Evolutionary conservation across 2,797 vertebrate species (phyloP).

Genomic region (Cyclura pinguis): DNA sequence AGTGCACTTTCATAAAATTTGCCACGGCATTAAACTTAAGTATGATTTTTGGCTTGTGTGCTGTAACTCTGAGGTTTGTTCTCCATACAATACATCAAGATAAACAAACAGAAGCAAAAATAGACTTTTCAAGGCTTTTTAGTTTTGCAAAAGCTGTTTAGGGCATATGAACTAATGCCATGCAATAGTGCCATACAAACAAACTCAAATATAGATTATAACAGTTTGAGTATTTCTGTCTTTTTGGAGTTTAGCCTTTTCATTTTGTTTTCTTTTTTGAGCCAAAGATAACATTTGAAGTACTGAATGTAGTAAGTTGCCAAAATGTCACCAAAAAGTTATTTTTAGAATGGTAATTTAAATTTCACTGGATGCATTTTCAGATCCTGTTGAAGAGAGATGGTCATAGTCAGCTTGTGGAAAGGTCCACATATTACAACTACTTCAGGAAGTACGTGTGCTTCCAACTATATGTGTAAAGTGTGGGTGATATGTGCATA

Average conservation of each 20-base stretch:
- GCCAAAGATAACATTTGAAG: constrained; percentile 43
- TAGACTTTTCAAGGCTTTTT: not conserved
- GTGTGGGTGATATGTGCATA: not conserved
- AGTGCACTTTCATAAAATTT: not conserved
- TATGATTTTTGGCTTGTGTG: not conserved
- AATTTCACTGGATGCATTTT: constrained; percentile 27
- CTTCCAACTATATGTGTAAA: not conserved
- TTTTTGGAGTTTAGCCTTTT: not conserved
- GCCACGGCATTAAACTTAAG: not conserved
- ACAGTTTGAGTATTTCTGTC: constrained; percentile 15
- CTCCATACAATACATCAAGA: not conserved
- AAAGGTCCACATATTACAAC: not conserved
- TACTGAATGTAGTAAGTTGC: constrained; percentile 32
- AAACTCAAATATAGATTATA: constrained; percentile 33
- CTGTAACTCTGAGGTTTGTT: not conserved
- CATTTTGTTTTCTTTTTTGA: not conserved
- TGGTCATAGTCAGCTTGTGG: not conserved
- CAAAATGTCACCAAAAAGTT: constrained; percentile 22
- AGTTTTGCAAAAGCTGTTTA: constrained; percentile 16
- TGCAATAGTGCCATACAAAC: not conserved
- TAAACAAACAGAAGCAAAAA: not conserved
- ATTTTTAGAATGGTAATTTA: constrained; percentile 35
- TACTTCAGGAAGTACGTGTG: not conserved
- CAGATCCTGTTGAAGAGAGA: not conserved
- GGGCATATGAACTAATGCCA: constrained; percentile 19